A percentile compares a stretch with the other conserved stretches of the same genome.
These are phyloP conservation scores for Hirtodrosophila trivittata DNA, from an alignment of 2,888 invertebrate genomes.

Conservation along the genomic window DNA sequence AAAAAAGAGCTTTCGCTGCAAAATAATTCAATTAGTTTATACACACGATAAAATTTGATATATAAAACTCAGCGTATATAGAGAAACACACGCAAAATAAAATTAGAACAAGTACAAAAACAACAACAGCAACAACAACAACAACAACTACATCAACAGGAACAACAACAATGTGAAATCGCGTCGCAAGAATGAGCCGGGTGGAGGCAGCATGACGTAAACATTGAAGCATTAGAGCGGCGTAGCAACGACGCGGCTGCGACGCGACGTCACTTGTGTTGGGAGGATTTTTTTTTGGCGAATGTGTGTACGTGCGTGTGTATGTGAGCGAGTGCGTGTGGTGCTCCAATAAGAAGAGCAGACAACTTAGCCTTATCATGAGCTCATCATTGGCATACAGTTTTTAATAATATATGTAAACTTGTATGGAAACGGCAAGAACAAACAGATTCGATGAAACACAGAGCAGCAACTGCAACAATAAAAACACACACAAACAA, in stretches of 20 bases:
- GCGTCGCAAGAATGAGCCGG: slow-evolving; percentile 30
- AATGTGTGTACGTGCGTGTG: slow-evolving; percentile 2
- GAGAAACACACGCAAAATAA: slow-evolving; percentile 33
- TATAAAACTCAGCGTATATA: slow-evolving; percentile 3
- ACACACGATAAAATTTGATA: slow-evolving; percentile 1
- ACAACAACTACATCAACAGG: slow-evolving; percentile 24
- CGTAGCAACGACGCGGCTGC: slow-evolving; percentile 36
- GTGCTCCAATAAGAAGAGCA: slow-evolving; percentile 16
- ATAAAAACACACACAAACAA: slow-evolving; percentile 14
- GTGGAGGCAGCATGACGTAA: slow-evolving; percentile 39
- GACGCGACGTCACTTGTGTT: slow-evolving; percentile 30
- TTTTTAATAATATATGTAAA: slow-evolving; percentile 3
- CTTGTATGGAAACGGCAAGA: neutral
- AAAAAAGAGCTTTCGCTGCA: neutral
- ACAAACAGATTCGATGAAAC: slow-evolving; percentile 15
- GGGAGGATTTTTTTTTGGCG: slow-evolving; percentile 20
- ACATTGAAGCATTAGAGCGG: slow-evolving; percentile 30
- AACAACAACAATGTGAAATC: slow-evolving; percentile 20
- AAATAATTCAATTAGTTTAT: neutral
- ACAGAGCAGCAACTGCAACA: slow-evolving; percentile 27
- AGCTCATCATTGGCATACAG: slow-evolving; percentile 43
- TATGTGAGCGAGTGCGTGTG: slow-evolving; percentile 7
- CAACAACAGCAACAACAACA: slow-evolving; percentile 26
- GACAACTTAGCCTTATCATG: slow-evolving; percentile 44
- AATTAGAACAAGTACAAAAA: slow-evolving; percentile 43